These are phyloP conservation scores for Lampropteryx suffumata DNA, from an alignment of 2,888 invertebrate genomes.

Conservation along the genomic window DNA sequence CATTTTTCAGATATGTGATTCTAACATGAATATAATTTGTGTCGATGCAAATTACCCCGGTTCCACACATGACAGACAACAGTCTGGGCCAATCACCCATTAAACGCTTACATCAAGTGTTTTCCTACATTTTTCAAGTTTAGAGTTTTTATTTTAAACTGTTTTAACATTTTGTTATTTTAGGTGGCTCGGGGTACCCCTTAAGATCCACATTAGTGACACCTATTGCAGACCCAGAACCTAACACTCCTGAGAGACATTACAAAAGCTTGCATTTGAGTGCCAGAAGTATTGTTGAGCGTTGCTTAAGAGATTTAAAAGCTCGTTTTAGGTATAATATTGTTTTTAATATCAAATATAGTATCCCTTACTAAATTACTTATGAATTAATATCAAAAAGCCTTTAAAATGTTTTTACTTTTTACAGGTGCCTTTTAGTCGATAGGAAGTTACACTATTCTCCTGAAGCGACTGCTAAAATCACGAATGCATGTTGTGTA, in stretches of 20 bases:
- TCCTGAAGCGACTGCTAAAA: slow-evolving; percentile 6
- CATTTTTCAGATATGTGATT: no score
- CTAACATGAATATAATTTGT: no score
- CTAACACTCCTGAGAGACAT: neutral
- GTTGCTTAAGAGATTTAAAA: neutral
- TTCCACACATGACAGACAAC: no score
- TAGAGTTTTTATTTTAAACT: neutral
- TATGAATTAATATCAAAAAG: no score
- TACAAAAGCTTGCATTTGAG: no score
- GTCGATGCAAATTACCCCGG: no score
- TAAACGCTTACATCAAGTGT: neutral
- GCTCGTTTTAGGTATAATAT: neutral
- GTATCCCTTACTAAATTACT: no score
- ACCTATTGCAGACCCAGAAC: neutral
- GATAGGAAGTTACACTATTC: slow-evolving; percentile 8
- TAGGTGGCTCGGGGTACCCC: neutral
- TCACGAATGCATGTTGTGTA: neutral
- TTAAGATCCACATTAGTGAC: neutral
- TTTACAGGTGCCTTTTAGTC: slow-evolving; percentile 11
- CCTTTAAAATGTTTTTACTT: neutral
- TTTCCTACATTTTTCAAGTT: neutral
- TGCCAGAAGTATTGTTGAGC: neutral
- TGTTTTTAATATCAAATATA: neutral
- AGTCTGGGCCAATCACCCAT: neutral
- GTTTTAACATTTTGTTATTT: neutral